These are phyloP conservation scores for Dufourea novaeangliae DNA, from an alignment of 1,140 invertebrate genomes.

Conservation along the genomic window DNA sequence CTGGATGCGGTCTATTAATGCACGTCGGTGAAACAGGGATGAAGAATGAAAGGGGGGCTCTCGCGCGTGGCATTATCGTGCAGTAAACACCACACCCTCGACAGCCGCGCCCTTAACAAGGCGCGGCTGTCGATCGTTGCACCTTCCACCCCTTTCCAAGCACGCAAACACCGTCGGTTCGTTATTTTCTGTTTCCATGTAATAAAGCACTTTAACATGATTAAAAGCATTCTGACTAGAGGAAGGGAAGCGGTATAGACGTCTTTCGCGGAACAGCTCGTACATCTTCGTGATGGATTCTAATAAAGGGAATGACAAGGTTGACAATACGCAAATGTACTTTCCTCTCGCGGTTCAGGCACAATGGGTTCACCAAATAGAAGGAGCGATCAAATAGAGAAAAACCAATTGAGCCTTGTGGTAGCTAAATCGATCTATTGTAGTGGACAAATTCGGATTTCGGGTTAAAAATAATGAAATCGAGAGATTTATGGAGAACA, in stretches of 20 bases:
- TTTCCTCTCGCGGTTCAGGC: background rate
- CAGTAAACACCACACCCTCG: conserved; percentile 66
- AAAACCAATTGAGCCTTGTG: background rate
- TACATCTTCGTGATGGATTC: conserved; percentile 33
- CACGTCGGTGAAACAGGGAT: conserved; percentile 19
- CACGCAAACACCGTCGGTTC: conserved; percentile 60
- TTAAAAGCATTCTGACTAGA: conserved; percentile 61
- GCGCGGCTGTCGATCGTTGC: conserved; percentile 61
- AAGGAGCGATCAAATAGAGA: background rate
- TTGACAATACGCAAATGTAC: background rate
- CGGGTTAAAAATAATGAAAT: no score
- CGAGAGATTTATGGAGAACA: no score
- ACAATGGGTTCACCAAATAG: conserved; percentile 9
- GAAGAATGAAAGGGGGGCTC: conserved; percentile 50
- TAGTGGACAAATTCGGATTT: no score
- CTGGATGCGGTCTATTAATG: conserved; percentile 8
- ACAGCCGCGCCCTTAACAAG: conserved; percentile 66
- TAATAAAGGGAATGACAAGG: conserved; percentile 12
- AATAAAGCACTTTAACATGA: conserved; percentile 69
- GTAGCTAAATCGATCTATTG: no score
- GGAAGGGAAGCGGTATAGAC: conserved; percentile 40
- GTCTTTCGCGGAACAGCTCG: conserved; percentile 53
- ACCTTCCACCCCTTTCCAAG: conserved; percentile 66
- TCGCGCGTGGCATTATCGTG: conserved; percentile 39
- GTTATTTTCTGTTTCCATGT: conserved; percentile 62